A percentile compares a stretch with the other conserved stretches of the same genome.
Conservation (phyloP, 1,140 invertebrate species). For the Homalodisca vitripennis region DNA sequence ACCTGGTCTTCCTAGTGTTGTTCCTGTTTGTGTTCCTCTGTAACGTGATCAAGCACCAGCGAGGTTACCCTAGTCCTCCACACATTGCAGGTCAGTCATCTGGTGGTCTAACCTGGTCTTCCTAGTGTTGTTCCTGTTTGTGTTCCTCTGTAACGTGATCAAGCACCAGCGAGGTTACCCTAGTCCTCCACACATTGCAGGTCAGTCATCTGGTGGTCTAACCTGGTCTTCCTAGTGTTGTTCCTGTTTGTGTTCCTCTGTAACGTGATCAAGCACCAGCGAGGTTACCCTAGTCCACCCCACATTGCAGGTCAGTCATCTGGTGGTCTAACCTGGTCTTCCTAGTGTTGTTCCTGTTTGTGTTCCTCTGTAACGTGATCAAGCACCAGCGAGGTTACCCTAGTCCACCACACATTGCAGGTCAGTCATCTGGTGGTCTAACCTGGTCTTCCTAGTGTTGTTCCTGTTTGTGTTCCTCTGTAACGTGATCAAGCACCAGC, state of each 20-base stretch:
- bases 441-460: conserved; percentile 72
- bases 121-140: conserved; percentile 67
- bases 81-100: conserved; percentile 93
- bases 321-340: conserved; percentile 91
- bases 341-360: conserved; percentile 67
- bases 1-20: conserved; percentile 72
- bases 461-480: conserved; percentile 70
- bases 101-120: conserved; percentile 91
- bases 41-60: conserved; percentile 68
- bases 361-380: conserved; percentile 68
- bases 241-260: conserved; percentile 70
- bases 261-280: conserved; percentile 68
- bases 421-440: conserved; percentile 94
- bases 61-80: conserved; percentile 78
- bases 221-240: conserved; percentile 72
- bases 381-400: conserved; percentile 67
- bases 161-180: conserved; percentile 67
- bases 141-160: conserved; percentile 68
- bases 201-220: conserved; percentile 94
- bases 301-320: conserved; percentile 93
- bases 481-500: conserved; percentile 66
- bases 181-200: conserved; percentile 93
- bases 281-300: conserved; percentile 78
- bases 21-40: conserved; percentile 70
- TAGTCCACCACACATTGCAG: conserved; percentile 93